These are phyloP conservation scores for Caenorhabditis japonica DNA, from an alignment of 2,888 invertebrate genomes.

Conservation along the genomic window DNA sequence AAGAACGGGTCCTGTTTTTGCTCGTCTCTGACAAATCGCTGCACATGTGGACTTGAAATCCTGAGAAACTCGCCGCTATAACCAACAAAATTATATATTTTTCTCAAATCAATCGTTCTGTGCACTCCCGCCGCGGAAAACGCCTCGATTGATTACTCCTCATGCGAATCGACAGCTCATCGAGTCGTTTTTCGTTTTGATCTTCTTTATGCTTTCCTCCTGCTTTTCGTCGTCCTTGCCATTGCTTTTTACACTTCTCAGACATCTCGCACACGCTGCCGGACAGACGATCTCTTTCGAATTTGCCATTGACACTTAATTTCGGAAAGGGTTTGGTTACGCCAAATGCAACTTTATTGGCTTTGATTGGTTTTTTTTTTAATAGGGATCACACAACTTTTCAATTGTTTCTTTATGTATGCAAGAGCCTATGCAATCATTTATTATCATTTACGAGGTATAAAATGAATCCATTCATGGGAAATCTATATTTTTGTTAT, in stretches of 20 bases:
- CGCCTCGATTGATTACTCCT: conserved; percentile 45
- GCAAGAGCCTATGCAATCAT: no score
- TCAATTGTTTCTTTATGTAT: no score
- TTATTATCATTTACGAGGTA: no score
- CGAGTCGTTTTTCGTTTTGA: conserved; percentile 44
- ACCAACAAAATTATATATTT: no score
- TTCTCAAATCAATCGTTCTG: conserved; percentile 40
- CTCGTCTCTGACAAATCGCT: conserved; percentile 1
- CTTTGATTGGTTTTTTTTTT: no score
- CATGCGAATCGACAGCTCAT: conserved; percentile 47
- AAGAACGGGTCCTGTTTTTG: neutral
- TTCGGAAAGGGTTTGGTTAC: conserved; percentile 32
- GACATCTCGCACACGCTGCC: conserved; percentile 42
- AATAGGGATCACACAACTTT: no score
- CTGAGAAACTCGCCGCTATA: no score
- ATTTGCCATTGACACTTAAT: conserved; percentile 57
- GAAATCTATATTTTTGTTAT: conserved; percentile 9
- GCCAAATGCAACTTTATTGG: no score
- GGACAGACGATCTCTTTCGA: conserved; percentile 43
- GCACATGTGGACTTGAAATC: conserved; percentile 15
- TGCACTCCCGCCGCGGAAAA: conserved; percentile 5
- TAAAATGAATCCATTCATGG: no score
- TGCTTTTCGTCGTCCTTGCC: conserved; percentile 42
- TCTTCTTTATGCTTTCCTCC: conserved; percentile 42
- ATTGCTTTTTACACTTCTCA: conserved; percentile 45